Conservation (phyloP, 2,113 vertebrate species). For the Polyodon spathula region DNA sequence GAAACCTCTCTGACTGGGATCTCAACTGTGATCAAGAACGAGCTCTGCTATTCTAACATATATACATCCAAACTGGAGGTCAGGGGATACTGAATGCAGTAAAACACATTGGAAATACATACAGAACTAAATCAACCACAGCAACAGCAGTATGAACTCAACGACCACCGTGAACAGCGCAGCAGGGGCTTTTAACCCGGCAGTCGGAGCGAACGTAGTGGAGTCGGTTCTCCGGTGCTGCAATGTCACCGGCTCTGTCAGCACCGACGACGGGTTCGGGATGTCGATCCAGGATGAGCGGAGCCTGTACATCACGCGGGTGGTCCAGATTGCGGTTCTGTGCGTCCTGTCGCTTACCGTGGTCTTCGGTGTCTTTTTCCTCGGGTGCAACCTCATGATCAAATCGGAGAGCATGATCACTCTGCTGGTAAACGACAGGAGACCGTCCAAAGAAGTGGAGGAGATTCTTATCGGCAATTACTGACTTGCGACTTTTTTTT, state of each 20-base stretch:
- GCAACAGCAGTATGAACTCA: no score
- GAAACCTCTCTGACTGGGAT: no score
- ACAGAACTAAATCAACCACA: no score
- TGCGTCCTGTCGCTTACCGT: slow-evolving; percentile 42
- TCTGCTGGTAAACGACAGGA: slow-evolving; percentile 29
- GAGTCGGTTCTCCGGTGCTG: slow-evolving; percentile 20
- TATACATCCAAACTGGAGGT: no score
- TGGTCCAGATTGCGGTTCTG: slow-evolving; percentile 41
- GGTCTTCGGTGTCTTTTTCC: slow-evolving; percentile 39
- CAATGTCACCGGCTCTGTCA: slow-evolving; percentile 18
- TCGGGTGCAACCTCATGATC: slow-evolving; percentile 41
- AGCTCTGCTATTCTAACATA: no score
- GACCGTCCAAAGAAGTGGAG: slow-evolving; percentile 33
- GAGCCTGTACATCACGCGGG: slow-evolving; percentile 25
- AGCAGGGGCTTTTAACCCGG: no score
- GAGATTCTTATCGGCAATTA: slow-evolving; percentile 25
- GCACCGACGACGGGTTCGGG: slow-evolving; percentile 5
- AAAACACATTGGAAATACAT: no score
- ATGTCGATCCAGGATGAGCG: slow-evolving; percentile 16
- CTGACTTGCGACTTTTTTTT: no score
- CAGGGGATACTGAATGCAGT: no score
- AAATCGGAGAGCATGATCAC: slow-evolving; percentile 40
- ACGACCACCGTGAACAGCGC: no score
- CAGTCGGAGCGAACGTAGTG: neutral
- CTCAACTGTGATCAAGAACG: no score